phyloP scores from a whole-genome alignment of 1,140 invertebrate genomes.

The Nephila pilipes region DNA sequence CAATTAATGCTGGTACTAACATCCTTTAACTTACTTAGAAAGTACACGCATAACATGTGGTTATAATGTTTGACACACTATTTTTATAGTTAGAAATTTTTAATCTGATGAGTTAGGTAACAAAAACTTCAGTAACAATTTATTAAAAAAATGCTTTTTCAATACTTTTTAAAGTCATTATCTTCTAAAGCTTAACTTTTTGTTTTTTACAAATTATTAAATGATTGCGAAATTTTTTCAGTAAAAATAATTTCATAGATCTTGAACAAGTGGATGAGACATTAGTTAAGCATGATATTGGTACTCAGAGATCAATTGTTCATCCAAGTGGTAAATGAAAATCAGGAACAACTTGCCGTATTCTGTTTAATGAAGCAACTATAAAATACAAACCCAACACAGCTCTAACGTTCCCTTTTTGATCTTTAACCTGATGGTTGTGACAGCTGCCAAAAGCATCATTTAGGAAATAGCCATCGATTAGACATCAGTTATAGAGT shows the following conservation, averaged over 20 bases:
- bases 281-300: slow-evolving; percentile 52
- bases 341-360: not conserved
- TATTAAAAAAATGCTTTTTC: no score
- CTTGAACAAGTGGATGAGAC: not conserved
- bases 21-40: no score
- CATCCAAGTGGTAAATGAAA: slow-evolving; percentile 61
- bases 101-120: no score
- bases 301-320: slow-evolving; percentile 48
- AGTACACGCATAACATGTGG: no score
- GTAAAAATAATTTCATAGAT: not conserved
- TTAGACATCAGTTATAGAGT: slow-evolving; percentile 23
- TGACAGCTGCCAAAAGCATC: slow-evolving; percentile 64
- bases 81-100: no score
- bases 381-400: not conserved
- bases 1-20: no score
- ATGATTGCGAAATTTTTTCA: no score
- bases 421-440: slow-evolving; percentile 50
- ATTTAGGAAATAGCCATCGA: not conserved
- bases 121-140: no score
- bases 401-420: not conserved
- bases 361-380: slow-evolving; percentile 56
- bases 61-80: no score
- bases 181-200: no score
- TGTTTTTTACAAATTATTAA: no score
- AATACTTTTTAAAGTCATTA: no score